phyloP scores from a whole-genome alignment of 2,113 vertebrate genomes.

The Poecilia latipinna region DNA sequence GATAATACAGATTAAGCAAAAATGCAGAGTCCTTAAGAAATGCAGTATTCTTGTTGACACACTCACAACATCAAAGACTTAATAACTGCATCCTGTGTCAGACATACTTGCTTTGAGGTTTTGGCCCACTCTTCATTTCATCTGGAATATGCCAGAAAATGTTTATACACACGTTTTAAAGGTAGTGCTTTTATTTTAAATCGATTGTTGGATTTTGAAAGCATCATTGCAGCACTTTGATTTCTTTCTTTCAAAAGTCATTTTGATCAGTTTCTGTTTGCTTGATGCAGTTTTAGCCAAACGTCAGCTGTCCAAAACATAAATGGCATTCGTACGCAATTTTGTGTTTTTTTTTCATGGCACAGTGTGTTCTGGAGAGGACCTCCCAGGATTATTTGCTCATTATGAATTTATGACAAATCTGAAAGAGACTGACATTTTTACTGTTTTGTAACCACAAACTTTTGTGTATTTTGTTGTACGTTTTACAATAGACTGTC shows the following conservation, averaged over 20 bases:
- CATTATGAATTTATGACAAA: too few relatives aligned
- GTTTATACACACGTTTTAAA: neutral
- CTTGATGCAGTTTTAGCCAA: neutral
- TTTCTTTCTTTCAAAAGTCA: too few relatives aligned
- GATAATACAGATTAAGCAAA: neutral
- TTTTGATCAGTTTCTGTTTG: neutral
- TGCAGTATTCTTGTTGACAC: neutral
- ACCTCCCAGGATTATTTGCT: too few relatives aligned
- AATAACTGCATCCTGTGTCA: neutral
- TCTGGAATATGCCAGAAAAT: neutral
- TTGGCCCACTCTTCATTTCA: neutral
- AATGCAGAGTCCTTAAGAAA: neutral
- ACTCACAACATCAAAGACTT: neutral
- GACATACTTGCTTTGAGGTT: neutral
- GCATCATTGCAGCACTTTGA: neutral
- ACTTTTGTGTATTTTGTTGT: too few relatives aligned
- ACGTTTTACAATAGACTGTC: neutral
- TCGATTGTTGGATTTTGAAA: neutral
- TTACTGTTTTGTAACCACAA: neutral
- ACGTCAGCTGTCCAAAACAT: neutral
- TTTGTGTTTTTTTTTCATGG: too few relatives aligned
- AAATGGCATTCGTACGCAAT: too few relatives aligned
- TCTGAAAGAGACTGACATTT: neutral
- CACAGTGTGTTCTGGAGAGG: too few relatives aligned
- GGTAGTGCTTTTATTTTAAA: neutral